Conservation (phyloP, 2,113 vertebrate species). For the Dasyprocta punctata region DNA sequence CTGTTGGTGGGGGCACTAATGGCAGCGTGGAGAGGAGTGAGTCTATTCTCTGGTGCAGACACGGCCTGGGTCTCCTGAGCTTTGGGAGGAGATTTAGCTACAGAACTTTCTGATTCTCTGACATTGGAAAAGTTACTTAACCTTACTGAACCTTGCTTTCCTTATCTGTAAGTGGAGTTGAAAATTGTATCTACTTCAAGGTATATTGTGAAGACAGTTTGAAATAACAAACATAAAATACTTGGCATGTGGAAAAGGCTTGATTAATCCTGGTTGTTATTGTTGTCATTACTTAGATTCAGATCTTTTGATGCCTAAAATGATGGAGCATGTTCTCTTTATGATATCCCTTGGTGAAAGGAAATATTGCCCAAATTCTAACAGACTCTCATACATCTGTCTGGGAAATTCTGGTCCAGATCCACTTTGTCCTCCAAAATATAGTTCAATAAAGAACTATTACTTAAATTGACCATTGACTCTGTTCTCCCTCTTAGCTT, state of each 20-base stretch:
- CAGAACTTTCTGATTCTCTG: background rate
- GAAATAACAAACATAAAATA: background rate
- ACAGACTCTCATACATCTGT: background rate
- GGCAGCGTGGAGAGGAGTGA: background rate
- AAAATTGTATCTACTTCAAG: background rate
- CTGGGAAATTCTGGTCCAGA: background rate
- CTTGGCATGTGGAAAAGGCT: background rate
- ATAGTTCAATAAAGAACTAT: background rate
- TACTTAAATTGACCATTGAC: background rate
- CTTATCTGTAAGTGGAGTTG: background rate
- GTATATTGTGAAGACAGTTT: background rate
- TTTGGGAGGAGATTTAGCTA: background rate
- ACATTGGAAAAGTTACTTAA: background rate
- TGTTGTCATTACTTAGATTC: background rate
- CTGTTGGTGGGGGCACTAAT: background rate
- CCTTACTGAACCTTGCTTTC: background rate
- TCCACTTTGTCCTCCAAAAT: background rate
- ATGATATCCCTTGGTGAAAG: background rate
- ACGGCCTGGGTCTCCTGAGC: background rate
- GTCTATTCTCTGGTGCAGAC: background rate
- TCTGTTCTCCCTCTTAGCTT: slow-evolving; percentile 2
- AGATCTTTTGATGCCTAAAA: background rate
- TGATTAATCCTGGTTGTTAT: background rate
- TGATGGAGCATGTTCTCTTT: background rate
- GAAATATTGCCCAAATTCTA: background rate